Conservation (phyloP, 2,113 vertebrate genomes). For the Phaetusa simplex region DNA sequence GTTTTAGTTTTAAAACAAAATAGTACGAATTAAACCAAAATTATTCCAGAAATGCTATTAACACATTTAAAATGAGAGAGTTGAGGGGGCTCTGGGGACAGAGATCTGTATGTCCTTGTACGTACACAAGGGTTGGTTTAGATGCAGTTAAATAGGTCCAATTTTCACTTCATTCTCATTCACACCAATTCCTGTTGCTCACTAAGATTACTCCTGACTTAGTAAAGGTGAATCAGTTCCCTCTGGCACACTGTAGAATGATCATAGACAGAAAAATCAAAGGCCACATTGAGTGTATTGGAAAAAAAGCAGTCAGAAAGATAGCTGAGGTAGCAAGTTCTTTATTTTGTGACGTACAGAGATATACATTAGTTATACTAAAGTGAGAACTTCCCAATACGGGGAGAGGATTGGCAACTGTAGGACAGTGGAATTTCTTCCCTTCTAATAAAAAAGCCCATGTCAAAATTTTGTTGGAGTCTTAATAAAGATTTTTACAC, state of each 20-base stretch:
- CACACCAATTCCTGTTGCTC: background rate
- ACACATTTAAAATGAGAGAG: background rate
- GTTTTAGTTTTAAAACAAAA: background rate
- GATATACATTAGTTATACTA: background rate
- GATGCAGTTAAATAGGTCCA: background rate
- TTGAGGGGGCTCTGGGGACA: background rate
- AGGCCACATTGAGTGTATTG: background rate
- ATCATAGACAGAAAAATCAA: background rate
- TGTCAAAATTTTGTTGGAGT: background rate
- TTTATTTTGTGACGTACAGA: background rate
- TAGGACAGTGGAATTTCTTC: background rate
- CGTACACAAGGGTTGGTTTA: background rate
- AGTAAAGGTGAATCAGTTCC: background rate
- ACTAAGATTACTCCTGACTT: background rate
- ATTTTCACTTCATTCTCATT: constrained; percentile 4
- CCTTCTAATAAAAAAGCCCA: background rate
- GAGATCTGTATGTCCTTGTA: background rate
- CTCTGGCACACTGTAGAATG: background rate
- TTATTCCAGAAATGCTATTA: constrained; percentile 3
- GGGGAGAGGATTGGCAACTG: background rate
- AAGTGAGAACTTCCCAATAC: background rate
- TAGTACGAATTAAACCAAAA: background rate
- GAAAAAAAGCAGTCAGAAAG: background rate
- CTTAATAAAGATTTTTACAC: background rate
- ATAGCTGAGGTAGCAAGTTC: background rate